A percentile compares a stretch with the other conserved stretches of the same genome.
Conservation (phyloP, 2,113 vertebrate genomes). For the Laterallus jamaicensis region DNA sequence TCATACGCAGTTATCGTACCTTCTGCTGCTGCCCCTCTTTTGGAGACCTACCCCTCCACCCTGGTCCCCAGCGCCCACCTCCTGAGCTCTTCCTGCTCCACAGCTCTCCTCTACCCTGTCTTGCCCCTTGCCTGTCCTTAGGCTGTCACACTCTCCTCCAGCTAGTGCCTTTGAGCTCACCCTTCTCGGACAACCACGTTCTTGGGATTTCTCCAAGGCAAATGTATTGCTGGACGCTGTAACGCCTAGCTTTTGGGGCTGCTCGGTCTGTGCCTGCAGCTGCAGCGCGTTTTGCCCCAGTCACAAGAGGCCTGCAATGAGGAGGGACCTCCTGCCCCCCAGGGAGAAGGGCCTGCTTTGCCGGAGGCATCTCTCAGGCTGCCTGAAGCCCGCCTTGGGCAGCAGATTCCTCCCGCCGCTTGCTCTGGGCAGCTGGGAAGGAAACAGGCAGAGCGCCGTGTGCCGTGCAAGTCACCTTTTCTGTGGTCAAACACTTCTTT, state of each 20-base stretch:
- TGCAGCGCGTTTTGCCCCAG: background rate
- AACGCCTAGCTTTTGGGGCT: accelerated
- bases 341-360: background rate
- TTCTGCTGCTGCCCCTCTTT: background rate
- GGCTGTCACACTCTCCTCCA: accelerated
- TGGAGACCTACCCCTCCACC: accelerated
- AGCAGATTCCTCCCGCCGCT: background rate
- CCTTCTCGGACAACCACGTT: accelerated
- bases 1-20: accelerated
- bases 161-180: background rate
- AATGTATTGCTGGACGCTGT: background rate
- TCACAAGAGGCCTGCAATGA: background rate
- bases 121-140: background rate
- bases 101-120: background rate
- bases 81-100: too few relatives aligned
- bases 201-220: background rate
- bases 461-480: background rate
- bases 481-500: background rate
- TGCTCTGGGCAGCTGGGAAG: background rate
- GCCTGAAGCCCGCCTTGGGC: background rate
- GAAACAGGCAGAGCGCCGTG: accelerated
- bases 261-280: background rate
- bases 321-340: background rate
- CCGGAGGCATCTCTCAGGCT: background rate
- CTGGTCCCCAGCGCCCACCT: background rate